phyloP scores from a whole-genome alignment of 2,797 vertebrate species.

The Sardinella longiceps region DNA sequence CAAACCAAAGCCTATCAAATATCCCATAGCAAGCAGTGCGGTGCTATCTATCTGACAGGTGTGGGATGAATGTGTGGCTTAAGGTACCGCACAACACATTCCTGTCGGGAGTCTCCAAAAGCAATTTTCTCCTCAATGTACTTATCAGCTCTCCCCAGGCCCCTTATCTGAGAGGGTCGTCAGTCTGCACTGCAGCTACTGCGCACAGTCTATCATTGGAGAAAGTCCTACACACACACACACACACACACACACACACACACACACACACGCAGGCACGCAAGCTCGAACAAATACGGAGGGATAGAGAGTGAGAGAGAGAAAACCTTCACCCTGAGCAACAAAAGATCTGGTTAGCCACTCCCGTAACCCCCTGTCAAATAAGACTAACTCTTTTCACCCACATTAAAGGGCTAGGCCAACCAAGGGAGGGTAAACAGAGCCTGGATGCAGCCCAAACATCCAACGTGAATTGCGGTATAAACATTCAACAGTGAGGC shows the following conservation, averaged over 20 bases:
- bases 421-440: neutral
- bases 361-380: neutral
- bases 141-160: constrained; percentile 68
- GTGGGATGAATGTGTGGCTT: constrained; percentile 19
- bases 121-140: constrained; percentile 52
- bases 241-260: constrained; percentile 4
- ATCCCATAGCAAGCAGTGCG: neutral
- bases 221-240: neutral
- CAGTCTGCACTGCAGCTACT: constrained; percentile 26
- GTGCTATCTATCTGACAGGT: constrained; percentile 21
- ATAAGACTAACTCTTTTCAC: neutral
- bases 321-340: neutral
- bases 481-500: constrained; percentile 10
- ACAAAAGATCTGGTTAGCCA: constrained; percentile 4
- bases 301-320: neutral
- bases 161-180: constrained; percentile 60
- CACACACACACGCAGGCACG: neutral
- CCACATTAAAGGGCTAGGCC: neutral
- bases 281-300: neutral
- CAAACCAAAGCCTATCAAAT: neutral
- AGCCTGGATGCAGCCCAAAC: neutral
- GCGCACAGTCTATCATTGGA: neutral
- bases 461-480: constrained; percentile 3
- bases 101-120: constrained; percentile 42
- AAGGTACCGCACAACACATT: constrained; percentile 35